Evolutionary conservation across 2,797 vertebrate genomes (phyloP).

Genomic region (Spinus pinus): DNA sequence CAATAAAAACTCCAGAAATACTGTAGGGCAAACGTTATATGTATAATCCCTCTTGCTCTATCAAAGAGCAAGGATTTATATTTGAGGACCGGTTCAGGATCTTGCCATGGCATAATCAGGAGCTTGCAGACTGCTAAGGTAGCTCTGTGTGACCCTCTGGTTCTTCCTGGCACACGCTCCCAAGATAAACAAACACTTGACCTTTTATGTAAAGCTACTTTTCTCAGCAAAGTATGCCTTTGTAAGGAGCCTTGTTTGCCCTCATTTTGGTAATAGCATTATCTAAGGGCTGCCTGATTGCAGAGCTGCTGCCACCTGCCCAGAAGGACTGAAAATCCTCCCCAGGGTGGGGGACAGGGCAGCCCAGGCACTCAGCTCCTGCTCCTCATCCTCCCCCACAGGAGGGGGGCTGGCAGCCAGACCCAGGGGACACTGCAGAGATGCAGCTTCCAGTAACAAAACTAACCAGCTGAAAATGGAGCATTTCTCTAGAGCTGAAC

Average conservation of each 20-base stretch:
- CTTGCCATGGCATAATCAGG: background rate
- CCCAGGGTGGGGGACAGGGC: background rate
- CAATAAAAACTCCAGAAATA: background rate
- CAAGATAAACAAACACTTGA: background rate
- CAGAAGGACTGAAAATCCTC: background rate
- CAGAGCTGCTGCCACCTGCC: background rate
- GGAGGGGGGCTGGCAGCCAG: background rate
- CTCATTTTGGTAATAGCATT: background rate
- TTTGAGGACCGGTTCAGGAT: background rate
- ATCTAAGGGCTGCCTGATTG: background rate
- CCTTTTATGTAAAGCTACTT: background rate
- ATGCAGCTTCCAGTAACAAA: background rate
- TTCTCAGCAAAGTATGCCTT: background rate
- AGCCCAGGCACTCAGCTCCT: background rate
- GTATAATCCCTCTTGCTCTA: background rate
- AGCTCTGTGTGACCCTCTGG: background rate
- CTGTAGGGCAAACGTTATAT: background rate
- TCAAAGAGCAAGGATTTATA: background rate
- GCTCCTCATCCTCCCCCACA: background rate
- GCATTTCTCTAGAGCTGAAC: background rate
- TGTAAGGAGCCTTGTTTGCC: background rate
- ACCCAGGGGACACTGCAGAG: background rate
- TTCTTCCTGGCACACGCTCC: background rate
- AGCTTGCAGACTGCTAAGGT: background rate
- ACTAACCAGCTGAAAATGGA: background rate